Conservation (phyloP, 1,140 invertebrate genomes). For the Cherax destructor region DNA sequence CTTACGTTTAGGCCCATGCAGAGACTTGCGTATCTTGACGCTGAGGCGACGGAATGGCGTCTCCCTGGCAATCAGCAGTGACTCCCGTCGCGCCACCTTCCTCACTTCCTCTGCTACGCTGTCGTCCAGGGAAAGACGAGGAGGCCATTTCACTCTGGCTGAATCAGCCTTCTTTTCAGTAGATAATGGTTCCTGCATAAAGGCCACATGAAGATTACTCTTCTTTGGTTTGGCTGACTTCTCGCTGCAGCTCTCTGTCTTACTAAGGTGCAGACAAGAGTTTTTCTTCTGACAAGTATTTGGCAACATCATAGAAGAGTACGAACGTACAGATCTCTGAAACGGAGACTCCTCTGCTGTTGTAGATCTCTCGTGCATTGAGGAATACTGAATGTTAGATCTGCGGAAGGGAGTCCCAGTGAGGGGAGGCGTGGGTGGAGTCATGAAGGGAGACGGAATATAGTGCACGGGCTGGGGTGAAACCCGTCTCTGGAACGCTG, state of each 20-base stretch:
- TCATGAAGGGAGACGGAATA: background rate
- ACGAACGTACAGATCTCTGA: background rate
- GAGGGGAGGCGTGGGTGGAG: background rate
- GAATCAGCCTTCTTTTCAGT: background rate
- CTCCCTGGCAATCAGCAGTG: background rate
- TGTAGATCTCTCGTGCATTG: background rate
- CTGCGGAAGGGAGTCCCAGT: background rate
- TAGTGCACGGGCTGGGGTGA: conserved; percentile 35
- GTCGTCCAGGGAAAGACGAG: conserved; percentile 8
- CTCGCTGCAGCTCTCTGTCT: background rate
- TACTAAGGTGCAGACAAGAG: background rate
- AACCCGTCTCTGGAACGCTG: conserved; percentile 29
- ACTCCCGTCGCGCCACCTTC: background rate
- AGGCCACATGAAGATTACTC: background rate
- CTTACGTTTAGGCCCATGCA: background rate
- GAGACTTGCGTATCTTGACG: conserved; percentile 18
- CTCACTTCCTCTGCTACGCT: conserved; percentile 24
- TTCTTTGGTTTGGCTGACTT: background rate
- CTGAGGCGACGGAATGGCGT: conserved; percentile 28
- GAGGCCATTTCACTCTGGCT: background rate
- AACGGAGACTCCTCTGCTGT: background rate
- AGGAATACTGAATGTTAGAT: conserved; percentile 29
- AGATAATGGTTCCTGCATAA: background rate
- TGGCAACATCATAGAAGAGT: conserved; percentile 1
- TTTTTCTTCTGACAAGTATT: background rate